Percentiles rank a stretch among this genome's conserved stretches.
These are phyloP conservation scores for Microcebus griseorufus DNA, from an alignment of 2,113 vertebrate genomes.

Conservation along the genomic window DNA sequence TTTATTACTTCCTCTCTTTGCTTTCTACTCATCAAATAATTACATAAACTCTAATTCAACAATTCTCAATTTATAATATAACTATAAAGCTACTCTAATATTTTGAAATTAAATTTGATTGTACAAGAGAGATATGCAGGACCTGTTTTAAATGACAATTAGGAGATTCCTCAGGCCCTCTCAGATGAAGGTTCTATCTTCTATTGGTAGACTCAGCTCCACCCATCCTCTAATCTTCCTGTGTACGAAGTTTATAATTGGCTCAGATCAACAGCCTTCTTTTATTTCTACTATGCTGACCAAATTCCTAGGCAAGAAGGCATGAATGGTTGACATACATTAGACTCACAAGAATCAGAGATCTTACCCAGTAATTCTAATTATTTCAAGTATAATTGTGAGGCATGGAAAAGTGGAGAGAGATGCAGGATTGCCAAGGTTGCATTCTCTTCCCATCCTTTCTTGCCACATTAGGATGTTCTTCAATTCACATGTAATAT, in stretches of 20 bases:
- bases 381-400: background rate
- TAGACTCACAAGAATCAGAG: background rate
- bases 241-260: background rate
- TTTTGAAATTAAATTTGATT: slow-evolving; percentile 9
- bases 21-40: slow-evolving; percentile 30
- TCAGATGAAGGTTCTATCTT: background rate
- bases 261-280: background rate
- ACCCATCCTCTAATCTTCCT: background rate
- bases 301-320: background rate
- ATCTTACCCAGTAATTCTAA: background rate
- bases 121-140: background rate
- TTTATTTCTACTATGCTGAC: background rate
- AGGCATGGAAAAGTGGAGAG: background rate
- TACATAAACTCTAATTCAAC: background rate
- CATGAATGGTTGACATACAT: background rate
- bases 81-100: background rate
- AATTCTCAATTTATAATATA: background rate
- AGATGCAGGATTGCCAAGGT: background rate
- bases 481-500: background rate
- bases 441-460: background rate
- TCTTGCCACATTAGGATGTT: background rate
- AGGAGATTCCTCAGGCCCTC: background rate
- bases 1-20: slow-evolving; percentile 12
- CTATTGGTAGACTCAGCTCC: background rate
- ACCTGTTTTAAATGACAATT: background rate